phyloP scores from a whole-genome alignment of 1,140 invertebrate genomes.

The Nasonia giraulti region DNA sequence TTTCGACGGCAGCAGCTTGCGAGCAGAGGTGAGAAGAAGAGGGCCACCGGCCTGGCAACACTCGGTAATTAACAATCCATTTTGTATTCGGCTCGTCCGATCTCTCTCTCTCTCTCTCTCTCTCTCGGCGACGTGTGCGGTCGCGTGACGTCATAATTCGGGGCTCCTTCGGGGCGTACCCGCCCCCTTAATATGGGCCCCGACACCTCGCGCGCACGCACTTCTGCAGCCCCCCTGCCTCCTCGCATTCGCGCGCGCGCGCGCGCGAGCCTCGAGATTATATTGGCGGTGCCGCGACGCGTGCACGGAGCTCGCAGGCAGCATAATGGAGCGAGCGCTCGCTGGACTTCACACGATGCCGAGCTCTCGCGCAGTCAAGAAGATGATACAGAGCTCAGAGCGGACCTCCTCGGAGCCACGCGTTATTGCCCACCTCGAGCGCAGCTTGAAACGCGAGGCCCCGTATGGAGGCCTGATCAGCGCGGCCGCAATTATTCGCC shows the following conservation, averaged over 20 bases:
- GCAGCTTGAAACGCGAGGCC: not conserved
- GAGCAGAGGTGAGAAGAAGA: slow-evolving; percentile 42
- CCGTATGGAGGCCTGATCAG: not conserved
- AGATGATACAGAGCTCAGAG: slow-evolving; percentile 69
- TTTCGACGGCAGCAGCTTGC: slow-evolving; percentile 30
- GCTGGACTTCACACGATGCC: slow-evolving; percentile 74
- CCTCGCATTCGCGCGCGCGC: not conserved
- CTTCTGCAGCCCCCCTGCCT: slow-evolving; percentile 52
- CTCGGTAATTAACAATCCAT: slow-evolving; percentile 72
- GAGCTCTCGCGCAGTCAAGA: too few relatives aligned
- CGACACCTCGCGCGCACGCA: slow-evolving; percentile 72
- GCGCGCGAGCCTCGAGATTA: slow-evolving; percentile 41
- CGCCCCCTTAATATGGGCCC: slow-evolving; percentile 73
- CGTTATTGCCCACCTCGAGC: slow-evolving; percentile 17
- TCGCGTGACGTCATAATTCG: slow-evolving; percentile 75
- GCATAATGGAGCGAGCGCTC: slow-evolving; percentile 66
- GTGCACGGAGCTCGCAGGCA: slow-evolving; percentile 67
- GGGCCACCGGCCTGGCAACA: slow-evolving; percentile 56
- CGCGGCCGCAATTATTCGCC: not conserved
- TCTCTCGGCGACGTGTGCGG: slow-evolving; percentile 69
- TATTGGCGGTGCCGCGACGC: slow-evolving; percentile 39
- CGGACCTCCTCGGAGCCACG: slow-evolving; percentile 62
- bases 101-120: slow-evolving; percentile 45
- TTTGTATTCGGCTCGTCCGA: slow-evolving; percentile 73
- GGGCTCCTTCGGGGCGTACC: slow-evolving; percentile 70